Percentiles rank a stretch among this genome's conserved stretches.
These are phyloP conservation scores for Lingula anatina DNA, from an alignment of 2,888 invertebrate species.

Conservation along the genomic window DNA sequence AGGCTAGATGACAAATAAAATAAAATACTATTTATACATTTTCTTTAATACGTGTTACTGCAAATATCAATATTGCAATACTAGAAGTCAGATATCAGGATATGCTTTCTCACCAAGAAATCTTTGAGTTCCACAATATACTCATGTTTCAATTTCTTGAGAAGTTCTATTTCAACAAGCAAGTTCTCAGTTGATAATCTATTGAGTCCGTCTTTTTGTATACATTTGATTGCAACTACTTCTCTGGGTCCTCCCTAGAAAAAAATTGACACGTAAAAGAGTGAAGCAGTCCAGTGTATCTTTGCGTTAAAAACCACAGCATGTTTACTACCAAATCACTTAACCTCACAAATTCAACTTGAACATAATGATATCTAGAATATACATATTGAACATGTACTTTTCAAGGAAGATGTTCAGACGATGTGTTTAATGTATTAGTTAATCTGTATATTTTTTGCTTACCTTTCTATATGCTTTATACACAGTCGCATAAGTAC, in stretches of 20 bases:
- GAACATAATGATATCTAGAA: no score
- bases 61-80: slow-evolving; percentile 56
- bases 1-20: no score
- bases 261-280: neutral
- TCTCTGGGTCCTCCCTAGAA: slow-evolving; percentile 50
- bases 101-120: slow-evolving; percentile 61
- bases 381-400: no score
- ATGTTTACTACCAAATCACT: no score
- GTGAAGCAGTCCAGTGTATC: neutral
- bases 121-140: slow-evolving; percentile 78
- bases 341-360: no score
- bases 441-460: neutral
- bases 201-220: slow-evolving; percentile 68
- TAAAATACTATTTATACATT: slow-evolving; percentile 71
- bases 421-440: neutral
- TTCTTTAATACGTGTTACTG: slow-evolving; percentile 76
- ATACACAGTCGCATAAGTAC: slow-evolving; percentile 80
- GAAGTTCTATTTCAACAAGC: slow-evolving; percentile 73
- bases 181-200: slow-evolving; percentile 73
- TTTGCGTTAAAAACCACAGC: neutral
- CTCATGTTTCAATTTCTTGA: slow-evolving; percentile 73
- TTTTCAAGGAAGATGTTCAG: neutral
- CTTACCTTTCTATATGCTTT: slow-evolving; percentile 69
- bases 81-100: no score
- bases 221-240: slow-evolving; percentile 76